These are phyloP conservation scores for Temnothorax unifasciatus DNA, from an alignment of 2,888 invertebrate species.

Conservation along the genomic window DNA sequence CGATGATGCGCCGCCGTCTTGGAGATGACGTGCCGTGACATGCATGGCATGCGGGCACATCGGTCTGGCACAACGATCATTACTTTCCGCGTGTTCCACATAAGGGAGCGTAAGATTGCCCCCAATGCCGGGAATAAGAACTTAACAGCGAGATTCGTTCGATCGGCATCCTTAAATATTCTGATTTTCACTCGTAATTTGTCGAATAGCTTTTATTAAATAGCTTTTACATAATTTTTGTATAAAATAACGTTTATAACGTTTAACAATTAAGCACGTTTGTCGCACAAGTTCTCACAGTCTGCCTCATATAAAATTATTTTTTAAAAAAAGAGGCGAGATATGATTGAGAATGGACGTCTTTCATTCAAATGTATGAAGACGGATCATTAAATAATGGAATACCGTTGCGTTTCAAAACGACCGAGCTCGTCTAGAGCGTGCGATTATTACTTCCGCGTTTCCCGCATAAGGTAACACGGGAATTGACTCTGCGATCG, in stretches of 20 bases:
- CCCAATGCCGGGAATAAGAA: background rate
- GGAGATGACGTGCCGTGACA: conserved; percentile 77
- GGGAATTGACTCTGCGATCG: conserved; percentile 60
- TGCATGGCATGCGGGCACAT: conserved; percentile 54
- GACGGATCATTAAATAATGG: conserved; percentile 60
- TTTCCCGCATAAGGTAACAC: conserved; percentile 67
- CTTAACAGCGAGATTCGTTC: conserved; percentile 8
- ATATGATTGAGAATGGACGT: conserved; percentile 44
- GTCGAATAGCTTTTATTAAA: too few species aligned
- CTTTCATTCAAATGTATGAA: conserved; percentile 59
- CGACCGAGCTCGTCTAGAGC: conserved; percentile 51
- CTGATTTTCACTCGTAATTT: conserved; percentile 7
- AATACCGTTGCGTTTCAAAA: conserved; percentile 52
- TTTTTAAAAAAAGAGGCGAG: background rate
- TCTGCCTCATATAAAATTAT: background rate
- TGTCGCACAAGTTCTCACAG: background rate
- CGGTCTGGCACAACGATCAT: conserved; percentile 59
- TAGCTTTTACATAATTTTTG: background rate
- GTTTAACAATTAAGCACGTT: conserved; percentile 8
- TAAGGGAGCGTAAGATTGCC: conserved; percentile 47
- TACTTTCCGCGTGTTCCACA: conserved; percentile 61
- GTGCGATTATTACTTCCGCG: conserved; percentile 67
- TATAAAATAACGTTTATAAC: background rate
- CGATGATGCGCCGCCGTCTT: conserved; percentile 74
- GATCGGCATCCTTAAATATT: conserved; percentile 4